Conservation (phyloP, 2,888 invertebrate genomes). For the Euplagia quadripunctaria region DNA sequence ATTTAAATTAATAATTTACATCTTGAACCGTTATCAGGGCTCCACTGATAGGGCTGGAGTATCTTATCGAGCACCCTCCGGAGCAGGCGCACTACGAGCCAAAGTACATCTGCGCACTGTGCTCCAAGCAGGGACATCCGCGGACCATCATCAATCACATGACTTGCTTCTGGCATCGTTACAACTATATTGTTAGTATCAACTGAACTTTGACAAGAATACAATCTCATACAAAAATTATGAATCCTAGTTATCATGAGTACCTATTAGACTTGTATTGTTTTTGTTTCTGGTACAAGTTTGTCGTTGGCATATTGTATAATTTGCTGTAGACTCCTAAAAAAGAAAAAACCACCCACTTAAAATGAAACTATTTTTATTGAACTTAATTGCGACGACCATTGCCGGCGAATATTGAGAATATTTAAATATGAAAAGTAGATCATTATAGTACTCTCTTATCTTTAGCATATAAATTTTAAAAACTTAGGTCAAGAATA, state of each 20-base stretch:
- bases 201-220: not conserved
- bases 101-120: conserved; percentile 92
- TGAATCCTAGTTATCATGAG: not conserved
- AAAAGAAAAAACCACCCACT: too few species aligned
- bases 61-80: conserved; percentile 91
- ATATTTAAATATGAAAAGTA: too few species aligned
- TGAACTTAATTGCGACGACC: too few species aligned
- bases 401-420: too few species aligned
- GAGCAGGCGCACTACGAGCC: conserved; percentile 90
- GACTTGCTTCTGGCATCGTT: conserved; percentile 92
- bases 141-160: conserved; percentile 93
- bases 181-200: conserved; percentile 89
- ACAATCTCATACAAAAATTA: not conserved
- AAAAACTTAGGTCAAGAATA: too few species aligned
- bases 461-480: too few species aligned
- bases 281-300: too few species aligned
- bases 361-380: too few species aligned
- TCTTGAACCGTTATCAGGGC: conserved; percentile 62
- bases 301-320: too few species aligned
- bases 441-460: too few species aligned
- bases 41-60: conserved; percentile 92
- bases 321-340: too few species aligned
- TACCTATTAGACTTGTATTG: too few species aligned
- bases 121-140: conserved; percentile 93
- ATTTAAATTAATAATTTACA: conserved; percentile 1